Evolutionary conservation across 2,113 vertebrate species (phyloP).

Genomic region (Cavia aperea): DNA sequence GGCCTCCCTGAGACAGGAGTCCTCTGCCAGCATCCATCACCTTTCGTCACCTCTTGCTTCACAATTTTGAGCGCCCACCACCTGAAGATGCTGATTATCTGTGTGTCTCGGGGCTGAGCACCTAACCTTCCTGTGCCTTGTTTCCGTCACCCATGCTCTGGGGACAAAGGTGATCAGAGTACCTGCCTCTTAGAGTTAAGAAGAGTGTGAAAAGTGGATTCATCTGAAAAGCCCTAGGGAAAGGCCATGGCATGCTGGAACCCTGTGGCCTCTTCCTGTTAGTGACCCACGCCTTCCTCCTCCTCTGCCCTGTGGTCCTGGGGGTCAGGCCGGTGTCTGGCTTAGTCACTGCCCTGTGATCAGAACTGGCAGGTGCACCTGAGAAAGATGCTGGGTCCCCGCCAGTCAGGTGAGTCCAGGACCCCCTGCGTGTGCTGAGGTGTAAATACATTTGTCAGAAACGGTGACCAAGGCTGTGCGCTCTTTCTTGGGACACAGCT

Average conservation of each 20-base stretch:
- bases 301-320: accelerated
- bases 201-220: not conserved
- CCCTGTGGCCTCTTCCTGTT: not conserved
- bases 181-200: not conserved
- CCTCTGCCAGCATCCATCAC: not conserved
- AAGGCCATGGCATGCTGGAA: accelerated
- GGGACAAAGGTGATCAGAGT: not conserved
- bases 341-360: accelerated
- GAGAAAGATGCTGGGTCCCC: accelerated
- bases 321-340: accelerated
- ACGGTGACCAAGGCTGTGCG: not conserved
- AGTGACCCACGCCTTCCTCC: accelerated
- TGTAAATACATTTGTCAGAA: not conserved
- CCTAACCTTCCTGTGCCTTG: too few relatives aligned
- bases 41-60: accelerated
- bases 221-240: too few relatives aligned
- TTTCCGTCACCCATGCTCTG: too few relatives aligned
- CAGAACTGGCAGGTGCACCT: not conserved
- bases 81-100: accelerated
- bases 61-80: accelerated
- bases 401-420: not conserved
- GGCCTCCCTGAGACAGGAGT: accelerated
- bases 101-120: too few relatives aligned
- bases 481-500: not conserved
- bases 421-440: accelerated